Evolutionary conservation across 1,140 invertebrate species (phyloP), one percentile per base, ranked within the genome.

Genomic region (Littorina saxatilis): DNA sequence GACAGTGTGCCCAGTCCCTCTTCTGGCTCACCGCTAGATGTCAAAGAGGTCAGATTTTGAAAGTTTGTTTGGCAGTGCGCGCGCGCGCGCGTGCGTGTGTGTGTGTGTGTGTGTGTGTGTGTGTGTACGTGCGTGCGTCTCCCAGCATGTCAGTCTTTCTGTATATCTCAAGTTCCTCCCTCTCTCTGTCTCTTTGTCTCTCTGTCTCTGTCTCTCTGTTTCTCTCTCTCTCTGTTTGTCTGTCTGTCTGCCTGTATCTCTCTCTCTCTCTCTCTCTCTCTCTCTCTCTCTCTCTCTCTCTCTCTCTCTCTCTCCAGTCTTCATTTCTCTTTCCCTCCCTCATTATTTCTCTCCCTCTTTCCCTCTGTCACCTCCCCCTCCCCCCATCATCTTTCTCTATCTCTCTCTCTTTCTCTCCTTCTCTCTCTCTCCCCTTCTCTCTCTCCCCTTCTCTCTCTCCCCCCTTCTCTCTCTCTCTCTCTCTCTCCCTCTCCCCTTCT

Each of bases 1-100:
- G 74, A 80, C 72, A 39, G 72, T 29, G 47, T 83, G 83, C 82
- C 82, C 80, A 86, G 73, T 76, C 82, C 75, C 70, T 76, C 66
- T 73, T 73, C 47, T n/a, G 40, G 73, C 32, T 86, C 79, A 9
- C 77, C 78, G 82, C 80, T 70, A 27, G 82, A 86, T 63, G 55
- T 35, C 2, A 73, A 73, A 61, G 68, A 73, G 47, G 76, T 63
- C n/a, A 74, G 39, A 35, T 4, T 32, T 20, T 68, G 43, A 29
- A n/a, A 7, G 35, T 2, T 35, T 72, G 68, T 72, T 35, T 72
- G 68, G 39, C 35, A 40, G 68, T 72, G 68, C 40, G 68, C 40
- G 68, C 40, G 68, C 40, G 37, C 13, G 68, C 40, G 68, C 40
- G 68, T 39, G 61, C 17, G 61, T 63, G 61, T 32, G 61, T 32